Conservation (phyloP, 2,888 invertebrate genomes). For the Corbicula japonica region DNA sequence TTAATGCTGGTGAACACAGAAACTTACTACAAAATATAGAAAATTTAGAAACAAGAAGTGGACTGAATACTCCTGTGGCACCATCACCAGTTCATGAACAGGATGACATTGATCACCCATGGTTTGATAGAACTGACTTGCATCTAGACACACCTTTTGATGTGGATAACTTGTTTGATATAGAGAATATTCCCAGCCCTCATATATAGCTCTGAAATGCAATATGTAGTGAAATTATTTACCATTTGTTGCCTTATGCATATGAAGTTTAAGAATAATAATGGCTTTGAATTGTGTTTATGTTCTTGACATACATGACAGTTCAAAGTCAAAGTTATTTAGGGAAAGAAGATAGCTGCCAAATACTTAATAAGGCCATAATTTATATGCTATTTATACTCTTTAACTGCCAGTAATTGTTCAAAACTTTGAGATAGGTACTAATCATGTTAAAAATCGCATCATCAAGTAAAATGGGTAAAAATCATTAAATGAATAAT, state of each 20-base stretch:
- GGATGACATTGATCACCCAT: constrained; percentile 77
- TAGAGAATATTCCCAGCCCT: constrained; percentile 81
- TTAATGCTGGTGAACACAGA: constrained; percentile 67
- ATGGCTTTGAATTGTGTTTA: too few species aligned
- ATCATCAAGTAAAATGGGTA: too few species aligned
- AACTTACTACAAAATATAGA: constrained; percentile 65
- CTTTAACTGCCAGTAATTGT: too few species aligned
- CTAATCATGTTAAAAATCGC: too few species aligned
- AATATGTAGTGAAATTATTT: constrained; percentile 1
- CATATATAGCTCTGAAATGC: constrained; percentile 54
- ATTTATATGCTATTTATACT: too few species aligned
- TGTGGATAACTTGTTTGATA: constrained; percentile 84
- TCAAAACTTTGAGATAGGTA: too few species aligned
- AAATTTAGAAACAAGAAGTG: constrained; percentile 68
- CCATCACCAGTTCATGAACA: constrained; percentile 78
- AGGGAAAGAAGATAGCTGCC: too few species aligned
- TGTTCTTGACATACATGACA: too few species aligned
- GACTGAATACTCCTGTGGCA: constrained; percentile 80
- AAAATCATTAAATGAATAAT: too few species aligned
- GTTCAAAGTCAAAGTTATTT: too few species aligned
- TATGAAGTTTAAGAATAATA: too few species aligned
- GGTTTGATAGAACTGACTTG: constrained; percentile 78
- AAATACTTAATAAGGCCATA: too few species aligned
- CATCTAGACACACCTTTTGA: constrained; percentile 83
- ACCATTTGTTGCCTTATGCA: constrained; percentile 7